Evolutionary conservation across 2,888 invertebrate species (phyloP).

Genomic region (Drosophila cognata): DNA sequence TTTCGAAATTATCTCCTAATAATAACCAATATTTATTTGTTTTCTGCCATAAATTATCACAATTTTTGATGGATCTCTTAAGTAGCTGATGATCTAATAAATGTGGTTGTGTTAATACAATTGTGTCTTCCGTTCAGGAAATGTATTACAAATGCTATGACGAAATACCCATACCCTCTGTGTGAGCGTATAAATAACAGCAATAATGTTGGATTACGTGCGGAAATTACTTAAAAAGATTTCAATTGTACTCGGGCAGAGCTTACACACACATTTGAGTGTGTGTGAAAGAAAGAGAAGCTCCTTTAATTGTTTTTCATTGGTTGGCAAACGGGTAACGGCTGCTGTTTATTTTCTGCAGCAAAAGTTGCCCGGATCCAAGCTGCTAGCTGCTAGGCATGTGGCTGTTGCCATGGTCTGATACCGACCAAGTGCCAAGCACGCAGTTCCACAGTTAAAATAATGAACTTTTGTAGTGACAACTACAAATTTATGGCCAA

Average conservation of each 20-base stretch:
- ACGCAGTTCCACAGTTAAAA: slow-evolving; percentile 47
- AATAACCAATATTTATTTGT: not conserved
- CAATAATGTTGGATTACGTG: slow-evolving; percentile 82
- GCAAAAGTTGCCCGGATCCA: slow-evolving; percentile 44
- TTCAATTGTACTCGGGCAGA: slow-evolving; percentile 66
- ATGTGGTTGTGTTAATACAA: not conserved
- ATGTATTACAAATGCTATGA: not conserved
- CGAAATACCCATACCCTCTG: not conserved
- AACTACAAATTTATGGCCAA: slow-evolving; percentile 66
- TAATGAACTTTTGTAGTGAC: slow-evolving; percentile 75
- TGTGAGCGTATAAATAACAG: slow-evolving; percentile 38
- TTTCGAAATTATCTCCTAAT: not conserved
- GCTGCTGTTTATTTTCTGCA: slow-evolving; percentile 72
- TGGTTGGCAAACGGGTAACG: slow-evolving; percentile 48
- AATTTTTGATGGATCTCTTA: not conserved
- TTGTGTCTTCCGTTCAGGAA: not conserved
- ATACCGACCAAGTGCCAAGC: slow-evolving; percentile 30
- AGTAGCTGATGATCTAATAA: not conserved
- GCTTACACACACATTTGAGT: slow-evolving; percentile 11
- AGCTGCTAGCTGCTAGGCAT: slow-evolving; percentile 12
- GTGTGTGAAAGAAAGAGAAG: slow-evolving; percentile 17
- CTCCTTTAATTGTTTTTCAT: slow-evolving; percentile 47
- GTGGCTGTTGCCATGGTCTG: slow-evolving; percentile 27
- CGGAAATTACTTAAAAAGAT: slow-evolving; percentile 83
- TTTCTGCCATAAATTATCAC: not conserved